Conservation (phyloP, 2,888 invertebrate species). For the Philonicus albiceps region DNA sequence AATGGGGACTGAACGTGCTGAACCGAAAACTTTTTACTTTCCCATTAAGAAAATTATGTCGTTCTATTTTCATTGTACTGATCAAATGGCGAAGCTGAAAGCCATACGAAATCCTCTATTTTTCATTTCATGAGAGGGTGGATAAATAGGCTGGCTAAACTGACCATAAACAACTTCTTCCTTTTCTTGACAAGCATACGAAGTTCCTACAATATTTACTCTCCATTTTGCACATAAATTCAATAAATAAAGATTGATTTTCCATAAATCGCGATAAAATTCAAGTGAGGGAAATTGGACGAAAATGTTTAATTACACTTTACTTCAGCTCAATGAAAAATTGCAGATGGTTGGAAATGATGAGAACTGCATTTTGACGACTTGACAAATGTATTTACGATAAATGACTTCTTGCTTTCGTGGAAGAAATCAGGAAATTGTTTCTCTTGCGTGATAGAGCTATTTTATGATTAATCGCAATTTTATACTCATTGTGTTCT, state of each 20-base stretch:
- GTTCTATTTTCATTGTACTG: neutral
- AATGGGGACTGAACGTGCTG: no score
- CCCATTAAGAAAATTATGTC: slow-evolving; percentile 1
- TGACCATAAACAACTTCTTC: neutral
- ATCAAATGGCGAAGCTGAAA: neutral
- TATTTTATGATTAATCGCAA: neutral
- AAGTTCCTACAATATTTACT: neutral
- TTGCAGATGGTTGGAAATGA: neutral
- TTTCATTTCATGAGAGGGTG: neutral
- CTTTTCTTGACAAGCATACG: neutral
- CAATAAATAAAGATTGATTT: slow-evolving; percentile 13
- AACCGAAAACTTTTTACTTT: neutral
- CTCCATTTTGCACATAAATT: neutral
- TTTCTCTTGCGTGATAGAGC: neutral
- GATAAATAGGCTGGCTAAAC: neutral
- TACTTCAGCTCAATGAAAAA: neutral
- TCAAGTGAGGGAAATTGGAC: neutral
- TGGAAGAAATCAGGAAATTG: neutral
- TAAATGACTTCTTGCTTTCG: neutral
- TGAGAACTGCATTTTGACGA: neutral
- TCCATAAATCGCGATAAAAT: neutral
- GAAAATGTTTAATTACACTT: slow-evolving; percentile 15
- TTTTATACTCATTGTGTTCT: neutral
- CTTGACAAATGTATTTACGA: neutral
- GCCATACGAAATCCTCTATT: neutral